Evolutionary conservation across 2,888 invertebrate species (phyloP).

Genomic region (Epirrhoe tristata): DNA sequence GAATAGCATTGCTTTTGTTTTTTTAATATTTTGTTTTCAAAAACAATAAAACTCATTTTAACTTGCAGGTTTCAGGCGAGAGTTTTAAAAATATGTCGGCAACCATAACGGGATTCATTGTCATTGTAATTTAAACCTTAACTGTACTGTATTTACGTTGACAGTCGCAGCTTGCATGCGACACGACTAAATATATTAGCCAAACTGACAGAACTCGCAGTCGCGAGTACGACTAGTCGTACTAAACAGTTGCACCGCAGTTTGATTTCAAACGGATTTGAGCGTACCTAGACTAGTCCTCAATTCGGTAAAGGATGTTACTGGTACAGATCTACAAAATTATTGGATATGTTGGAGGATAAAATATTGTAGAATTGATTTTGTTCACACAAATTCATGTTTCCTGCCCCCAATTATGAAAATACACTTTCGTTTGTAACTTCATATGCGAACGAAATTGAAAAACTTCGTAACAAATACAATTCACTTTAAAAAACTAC

Average conservation of each 20-base stretch:
- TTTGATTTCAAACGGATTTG: constrained; percentile 65
- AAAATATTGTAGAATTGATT: too few species aligned
- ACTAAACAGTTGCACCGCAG: constrained; percentile 61
- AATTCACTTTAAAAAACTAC: too few species aligned
- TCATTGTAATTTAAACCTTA: constrained; percentile 17
- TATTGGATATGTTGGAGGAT: neutral
- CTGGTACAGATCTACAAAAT: constrained; percentile 43
- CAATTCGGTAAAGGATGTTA: constrained; percentile 54
- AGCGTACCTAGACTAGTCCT: constrained; percentile 48
- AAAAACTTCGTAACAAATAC: too few species aligned
- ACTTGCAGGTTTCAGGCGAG: too few species aligned
- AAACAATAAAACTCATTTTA: too few species aligned
- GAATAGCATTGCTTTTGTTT: too few species aligned
- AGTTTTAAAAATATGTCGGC: neutral
- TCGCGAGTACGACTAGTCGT: too few species aligned
- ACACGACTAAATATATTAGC: constrained; percentile 60
- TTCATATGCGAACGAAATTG: too few species aligned
- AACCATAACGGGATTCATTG: neutral
- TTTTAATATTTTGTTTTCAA: too few species aligned
- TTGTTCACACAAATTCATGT: too few species aligned
- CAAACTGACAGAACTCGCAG: constrained; percentile 49
- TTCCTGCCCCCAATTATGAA: too few species aligned
- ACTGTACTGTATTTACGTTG: constrained; percentile 29
- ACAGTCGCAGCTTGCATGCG: constrained; percentile 46
- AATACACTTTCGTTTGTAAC: too few species aligned